Conservation (phyloP, 2,888 invertebrate genomes). For the Spisula subtruncata region DNA sequence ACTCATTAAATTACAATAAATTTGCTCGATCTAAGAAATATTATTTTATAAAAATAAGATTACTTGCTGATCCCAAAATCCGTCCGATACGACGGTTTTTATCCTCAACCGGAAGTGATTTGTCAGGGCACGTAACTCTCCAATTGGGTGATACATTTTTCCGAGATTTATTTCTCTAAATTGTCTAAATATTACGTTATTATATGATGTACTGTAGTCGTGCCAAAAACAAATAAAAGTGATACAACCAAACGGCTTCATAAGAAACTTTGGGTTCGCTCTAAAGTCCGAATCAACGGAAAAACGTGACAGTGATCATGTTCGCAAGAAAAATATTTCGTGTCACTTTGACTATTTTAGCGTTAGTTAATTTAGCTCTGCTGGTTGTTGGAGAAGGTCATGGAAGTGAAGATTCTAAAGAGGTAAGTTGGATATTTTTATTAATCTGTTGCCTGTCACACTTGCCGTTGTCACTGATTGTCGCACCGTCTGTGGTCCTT, state of each 20-base stretch:
- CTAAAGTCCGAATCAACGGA: background rate
- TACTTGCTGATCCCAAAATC: background rate
- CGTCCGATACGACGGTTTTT: background rate
- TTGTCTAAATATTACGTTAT: background rate
- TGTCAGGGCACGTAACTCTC: conserved; percentile 29
- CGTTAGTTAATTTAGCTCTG: background rate
- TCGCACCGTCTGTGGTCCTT: no score
- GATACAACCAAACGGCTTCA: background rate
- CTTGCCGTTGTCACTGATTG: background rate
- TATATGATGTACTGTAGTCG: background rate
- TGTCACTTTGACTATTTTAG: background rate
- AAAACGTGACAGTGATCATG: background rate
- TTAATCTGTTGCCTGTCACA: no score
- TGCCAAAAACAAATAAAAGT: background rate
- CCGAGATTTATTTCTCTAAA: background rate
- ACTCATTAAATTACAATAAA: background rate
- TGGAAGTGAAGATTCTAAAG: conserved; percentile 9
- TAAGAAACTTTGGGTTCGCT: background rate
- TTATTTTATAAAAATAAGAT: background rate
- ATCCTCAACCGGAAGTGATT: conserved; percentile 25
- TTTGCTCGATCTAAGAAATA: background rate
- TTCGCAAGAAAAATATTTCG: background rate
- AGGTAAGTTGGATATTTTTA: background rate
- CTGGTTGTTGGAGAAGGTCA: background rate
- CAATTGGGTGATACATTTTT: background rate